Evolutionary conservation across 2,113 vertebrate genomes (phyloP), one percentile per base, ranked within the genome.

Genomic region (Setophaga kirtlandii): DNA sequence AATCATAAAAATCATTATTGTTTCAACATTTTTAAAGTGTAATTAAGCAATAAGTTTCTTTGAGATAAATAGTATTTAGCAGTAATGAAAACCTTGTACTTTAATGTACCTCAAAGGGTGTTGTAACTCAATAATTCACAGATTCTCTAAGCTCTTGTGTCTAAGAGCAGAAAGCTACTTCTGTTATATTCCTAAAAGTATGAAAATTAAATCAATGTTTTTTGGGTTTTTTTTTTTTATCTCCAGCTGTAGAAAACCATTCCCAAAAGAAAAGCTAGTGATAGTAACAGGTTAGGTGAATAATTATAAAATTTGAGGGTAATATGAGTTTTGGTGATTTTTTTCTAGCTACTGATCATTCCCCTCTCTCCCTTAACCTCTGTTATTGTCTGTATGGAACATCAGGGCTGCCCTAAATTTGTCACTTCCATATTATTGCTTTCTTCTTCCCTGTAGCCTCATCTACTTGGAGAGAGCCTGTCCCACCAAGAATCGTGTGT

Each of bases 31-130:
- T 19, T 15, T 89, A 76, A 90, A 30, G 21, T 75, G 16, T 94
- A 96, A 94, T 98, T 97, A 97, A 96, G 52, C 87, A 95, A 11
- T 94, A 96, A 73, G n/a, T 94, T 96, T 97, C 59, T 95, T 79
- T 91, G 60, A 80, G 75, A 79, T 92, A 79, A 93, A 59, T 70
- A 74, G 64, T 71, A 68, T 91, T 95, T 49, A 15, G 74, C 89
- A 97, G 76, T 96, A 97, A 95, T 89, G 76, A 95, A 97, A 92
- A 84, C 80, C 65, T 97, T 80, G 63, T 95, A 79, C 71, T 96
- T 90, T 91, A 96, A 77, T 69, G 67, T 81, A 89, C 87, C 84
- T 95, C 55, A 41, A 69, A 95, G 67, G 60, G 56, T 80, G 65
- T 31, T 88, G 67, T 96, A 87, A 91, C 49, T 88, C 70, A 90